A percentile compares a stretch with the other conserved stretches of the same genome.
These are phyloP conservation scores for Xanthia togata DNA, from an alignment of 2,888 invertebrate species.

Conservation along the genomic window DNA sequence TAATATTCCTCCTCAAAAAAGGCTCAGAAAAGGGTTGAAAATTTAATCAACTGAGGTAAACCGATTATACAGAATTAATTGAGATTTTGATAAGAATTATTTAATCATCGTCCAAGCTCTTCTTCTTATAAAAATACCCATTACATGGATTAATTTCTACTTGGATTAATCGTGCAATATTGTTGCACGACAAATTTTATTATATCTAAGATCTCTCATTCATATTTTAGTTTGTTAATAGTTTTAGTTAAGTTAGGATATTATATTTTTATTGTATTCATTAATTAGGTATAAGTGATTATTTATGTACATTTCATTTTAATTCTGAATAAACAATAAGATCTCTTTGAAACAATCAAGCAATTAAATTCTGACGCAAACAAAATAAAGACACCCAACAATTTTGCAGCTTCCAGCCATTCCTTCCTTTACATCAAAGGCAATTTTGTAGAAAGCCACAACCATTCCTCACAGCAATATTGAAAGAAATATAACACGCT, in stretches of 20 bases:
- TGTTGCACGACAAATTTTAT: constrained; percentile 8
- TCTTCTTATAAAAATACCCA: neutral
- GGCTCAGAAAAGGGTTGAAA: neutral
- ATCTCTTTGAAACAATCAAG: constrained; percentile 23
- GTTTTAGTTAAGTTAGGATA: neutral
- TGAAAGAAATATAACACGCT: constrained; percentile 51
- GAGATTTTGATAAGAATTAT: constrained; percentile 21
- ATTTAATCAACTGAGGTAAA: constrained; percentile 17
- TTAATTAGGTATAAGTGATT: neutral
- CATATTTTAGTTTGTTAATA: neutral
- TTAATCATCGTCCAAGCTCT: constrained; percentile 9
- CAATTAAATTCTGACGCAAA: constrained; percentile 24
- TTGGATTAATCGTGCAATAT: neutral
- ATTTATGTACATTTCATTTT: neutral
- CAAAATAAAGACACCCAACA: constrained; percentile 19
- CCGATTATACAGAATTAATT: constrained; percentile 25
- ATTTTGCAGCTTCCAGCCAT: constrained; percentile 20
- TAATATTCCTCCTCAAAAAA: neutral
- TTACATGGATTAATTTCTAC: neutral
- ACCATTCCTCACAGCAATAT: constrained; percentile 44
- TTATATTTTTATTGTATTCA: neutral
- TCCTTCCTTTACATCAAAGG: constrained; percentile 29
- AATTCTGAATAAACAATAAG: neutral
- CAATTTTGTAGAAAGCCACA: constrained; percentile 53
- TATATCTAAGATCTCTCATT: neutral